These are phyloP conservation scores for Neomonachus schauinslandi DNA, from an alignment of 2,113 vertebrate genomes.

Conservation along the genomic window DNA sequence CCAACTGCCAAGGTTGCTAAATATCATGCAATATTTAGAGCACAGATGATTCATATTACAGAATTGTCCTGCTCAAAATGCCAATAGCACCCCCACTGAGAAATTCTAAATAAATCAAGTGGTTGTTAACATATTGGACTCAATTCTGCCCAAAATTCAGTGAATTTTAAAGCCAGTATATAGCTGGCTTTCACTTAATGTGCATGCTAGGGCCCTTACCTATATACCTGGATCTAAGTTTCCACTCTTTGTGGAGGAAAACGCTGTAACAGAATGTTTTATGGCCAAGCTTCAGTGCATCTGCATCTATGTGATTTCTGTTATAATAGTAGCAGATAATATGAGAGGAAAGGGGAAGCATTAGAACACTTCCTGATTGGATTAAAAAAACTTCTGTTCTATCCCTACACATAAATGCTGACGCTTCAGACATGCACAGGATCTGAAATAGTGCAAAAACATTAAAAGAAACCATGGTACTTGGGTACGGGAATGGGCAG, in stretches of 20 bases:
- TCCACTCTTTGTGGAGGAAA: not conserved
- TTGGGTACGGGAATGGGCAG: not conserved
- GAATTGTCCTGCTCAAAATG: not conserved
- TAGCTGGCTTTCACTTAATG: not conserved
- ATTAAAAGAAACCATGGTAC: not conserved
- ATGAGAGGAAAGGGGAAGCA: not conserved
- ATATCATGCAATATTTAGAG: not conserved
- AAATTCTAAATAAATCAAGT: not conserved
- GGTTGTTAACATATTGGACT: not conserved
- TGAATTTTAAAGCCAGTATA: not conserved
- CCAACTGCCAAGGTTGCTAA: conserved; percentile 10
- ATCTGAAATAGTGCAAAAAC: conserved; percentile 19
- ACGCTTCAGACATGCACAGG: not conserved
- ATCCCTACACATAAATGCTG: not conserved
- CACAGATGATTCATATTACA: conserved; percentile 2
- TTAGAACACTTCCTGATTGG: not conserved
- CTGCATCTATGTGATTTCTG: not conserved
- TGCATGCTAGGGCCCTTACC: not conserved
- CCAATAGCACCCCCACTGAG: not conserved
- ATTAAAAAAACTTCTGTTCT: conserved; percentile 13
- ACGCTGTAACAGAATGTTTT: not conserved
- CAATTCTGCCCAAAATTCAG: not conserved
- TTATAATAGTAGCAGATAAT: not conserved
- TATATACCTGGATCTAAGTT: not conserved
- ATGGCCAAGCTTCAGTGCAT: not conserved